Evolutionary conservation across 2,888 invertebrate species (phyloP), one percentile per base, ranked within the genome.

Genomic region (Epinotia bilunana): DNA sequence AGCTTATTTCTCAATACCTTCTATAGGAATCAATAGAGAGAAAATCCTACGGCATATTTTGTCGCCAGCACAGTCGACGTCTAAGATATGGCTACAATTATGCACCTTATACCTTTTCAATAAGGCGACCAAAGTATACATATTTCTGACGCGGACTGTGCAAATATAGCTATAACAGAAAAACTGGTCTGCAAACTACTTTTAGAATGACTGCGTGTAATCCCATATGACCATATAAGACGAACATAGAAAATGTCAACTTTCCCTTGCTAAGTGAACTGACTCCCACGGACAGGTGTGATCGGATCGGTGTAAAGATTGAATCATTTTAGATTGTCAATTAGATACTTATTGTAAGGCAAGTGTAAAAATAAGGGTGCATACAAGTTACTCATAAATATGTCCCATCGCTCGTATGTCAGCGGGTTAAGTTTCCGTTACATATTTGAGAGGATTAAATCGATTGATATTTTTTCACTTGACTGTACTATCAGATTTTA

Each of bases 231-330:
- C 63, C 33, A 62, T 73, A 62, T 73, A n/a, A 20, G 70, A 33
- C 43, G 28, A 60, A 53, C 55, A 70, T 70, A 74, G 74, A 74
- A 69, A 74, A 65, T 57, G 7, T 39, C 60, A 9, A 65, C 74
- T 74, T 74, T 74, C 74, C 70, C 74, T 65, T 53, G 46, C 33
- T 74, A 60, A 74, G 60, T 65, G 60, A 71, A 71, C 49, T 63
- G 43, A 33, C 70, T 74, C 74, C 58, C 74, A 74, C 53, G 74
- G 69, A 13, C 43, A 60, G n/a, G 53, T 49, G 49, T n/a, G 49
- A 49, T 43, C 61, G 46, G 69, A 58, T 60, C 60, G 46, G 58
- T 28, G 16, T 58, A 16, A 20, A 57, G 57, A 68, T 68, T 43
- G 23, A 23, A 39, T 39, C 39, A 39, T 39, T 39, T 39, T 39